phyloP scores from a whole-genome alignment of 2,888 invertebrate genomes.

The Meloe dianella region DNA sequence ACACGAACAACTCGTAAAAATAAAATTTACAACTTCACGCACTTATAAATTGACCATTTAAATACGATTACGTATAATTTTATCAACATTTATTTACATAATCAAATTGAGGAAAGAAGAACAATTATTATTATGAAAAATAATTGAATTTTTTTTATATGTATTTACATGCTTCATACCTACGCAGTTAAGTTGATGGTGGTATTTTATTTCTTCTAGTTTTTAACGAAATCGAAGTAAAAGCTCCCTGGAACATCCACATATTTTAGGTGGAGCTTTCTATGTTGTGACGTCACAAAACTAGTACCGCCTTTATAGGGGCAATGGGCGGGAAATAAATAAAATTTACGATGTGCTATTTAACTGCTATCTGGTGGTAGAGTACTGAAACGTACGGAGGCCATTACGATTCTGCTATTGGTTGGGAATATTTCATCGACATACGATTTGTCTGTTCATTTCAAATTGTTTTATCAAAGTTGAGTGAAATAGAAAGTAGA shows the following conservation, averaged over 20 bases:
- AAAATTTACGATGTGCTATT: constrained; percentile 63
- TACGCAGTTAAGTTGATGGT: no score
- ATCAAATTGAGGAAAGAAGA: not conserved
- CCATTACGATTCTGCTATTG: constrained; percentile 68
- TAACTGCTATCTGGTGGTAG: constrained; percentile 65
- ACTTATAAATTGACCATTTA: constrained; percentile 27
- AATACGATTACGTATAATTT: constrained; percentile 9
- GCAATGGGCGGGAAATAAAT: constrained; percentile 67
- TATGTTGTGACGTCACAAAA: constrained; percentile 58
- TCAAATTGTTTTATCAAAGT: constrained; percentile 38
- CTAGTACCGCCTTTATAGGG: constrained; percentile 64
- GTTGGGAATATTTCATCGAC: constrained; percentile 53
- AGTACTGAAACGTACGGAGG: constrained; percentile 63
- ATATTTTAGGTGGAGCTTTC: constrained; percentile 49
- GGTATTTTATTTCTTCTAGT: not conserved
- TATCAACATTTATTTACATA: not conserved
- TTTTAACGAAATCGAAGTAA: constrained; percentile 3
- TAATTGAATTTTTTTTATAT: not conserved
- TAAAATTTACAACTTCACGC: constrained; percentile 38
- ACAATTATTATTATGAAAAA: no score
- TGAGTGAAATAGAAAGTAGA: constrained; percentile 44
- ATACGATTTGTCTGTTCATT: constrained; percentile 34
- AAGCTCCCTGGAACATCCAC: constrained; percentile 14
- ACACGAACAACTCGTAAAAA: constrained; percentile 42
- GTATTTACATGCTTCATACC: not conserved